phyloP scores from a whole-genome alignment of 2,113 vertebrate species.

The Malurus melanocephalus region DNA sequence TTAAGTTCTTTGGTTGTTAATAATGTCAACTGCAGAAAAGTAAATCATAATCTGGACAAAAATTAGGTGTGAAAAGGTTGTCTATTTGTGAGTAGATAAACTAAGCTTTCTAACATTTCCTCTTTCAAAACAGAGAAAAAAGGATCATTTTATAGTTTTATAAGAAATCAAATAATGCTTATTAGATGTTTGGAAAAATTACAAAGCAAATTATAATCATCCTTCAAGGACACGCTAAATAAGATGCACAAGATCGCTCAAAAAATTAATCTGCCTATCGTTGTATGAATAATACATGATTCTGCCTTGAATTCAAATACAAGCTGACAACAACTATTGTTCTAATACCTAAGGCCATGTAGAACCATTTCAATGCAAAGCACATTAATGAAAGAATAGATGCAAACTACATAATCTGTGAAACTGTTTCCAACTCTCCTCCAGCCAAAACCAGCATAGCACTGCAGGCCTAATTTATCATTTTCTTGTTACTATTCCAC shows the following conservation, averaged over 20 bases:
- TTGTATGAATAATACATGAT: neutral
- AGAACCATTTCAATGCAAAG: conserved; percentile 27
- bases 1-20: neutral
- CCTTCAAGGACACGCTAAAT: conserved; percentile 44
- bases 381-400: conserved; percentile 26
- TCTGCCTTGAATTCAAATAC: conserved; percentile 29
- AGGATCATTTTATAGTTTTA: neutral
- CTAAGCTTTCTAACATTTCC: neutral
- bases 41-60: neutral
- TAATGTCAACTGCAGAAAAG: neutral
- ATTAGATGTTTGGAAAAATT: neutral
- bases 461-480: neutral
- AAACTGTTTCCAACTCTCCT: neutral
- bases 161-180: conserved; percentile 1
- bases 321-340: conserved; percentile 20
- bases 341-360: conserved; percentile 43
- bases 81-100: neutral
- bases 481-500: neutral
- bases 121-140: neutral
- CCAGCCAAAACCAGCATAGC: neutral
- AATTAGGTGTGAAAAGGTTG: neutral
- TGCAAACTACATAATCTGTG: conserved; percentile 15
- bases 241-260: conserved; percentile 28
- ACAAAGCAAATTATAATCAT: conserved; percentile 9
- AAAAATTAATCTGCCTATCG: conserved; percentile 36